Evolutionary conservation across 2,113 vertebrate species (phyloP).

Genomic region (Myrmophylax atrothorax): DNA sequence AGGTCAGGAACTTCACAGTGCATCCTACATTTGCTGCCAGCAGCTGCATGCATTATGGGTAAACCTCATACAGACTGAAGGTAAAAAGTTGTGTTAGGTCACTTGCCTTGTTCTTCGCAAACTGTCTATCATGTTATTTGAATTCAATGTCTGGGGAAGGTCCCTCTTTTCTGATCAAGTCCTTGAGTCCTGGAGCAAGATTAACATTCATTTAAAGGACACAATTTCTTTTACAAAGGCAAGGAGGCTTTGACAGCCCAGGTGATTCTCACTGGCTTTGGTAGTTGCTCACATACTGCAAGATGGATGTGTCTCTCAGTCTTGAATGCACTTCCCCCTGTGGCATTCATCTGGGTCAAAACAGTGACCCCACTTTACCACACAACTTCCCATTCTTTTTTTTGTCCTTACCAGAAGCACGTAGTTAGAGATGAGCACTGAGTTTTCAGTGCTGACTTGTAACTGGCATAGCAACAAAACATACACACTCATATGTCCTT

Average conservation of each 20-base stretch:
- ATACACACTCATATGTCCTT: not conserved
- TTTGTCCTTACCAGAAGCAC: not conserved
- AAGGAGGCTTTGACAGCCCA: not conserved
- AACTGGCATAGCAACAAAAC: constrained; percentile 14
- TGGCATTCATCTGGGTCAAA: not conserved
- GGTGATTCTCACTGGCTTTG: not conserved
- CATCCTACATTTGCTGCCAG: not conserved
- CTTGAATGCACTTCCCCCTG: not conserved
- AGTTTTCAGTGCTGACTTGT: not conserved
- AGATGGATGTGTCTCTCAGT: not conserved
- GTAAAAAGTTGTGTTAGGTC: not conserved
- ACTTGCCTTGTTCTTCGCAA: not conserved
- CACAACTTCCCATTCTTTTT: not conserved
- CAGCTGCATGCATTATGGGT: not conserved
- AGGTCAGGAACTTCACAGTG: not conserved
- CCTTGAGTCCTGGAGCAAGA: not conserved
- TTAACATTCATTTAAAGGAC: not conserved
- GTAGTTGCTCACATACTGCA: not conserved
- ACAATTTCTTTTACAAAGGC: not conserved
- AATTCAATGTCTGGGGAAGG: rapidly evolving
- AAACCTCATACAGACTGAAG: not conserved
- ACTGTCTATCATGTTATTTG: not conserved
- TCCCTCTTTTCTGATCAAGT: not conserved
- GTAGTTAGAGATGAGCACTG: not conserved
- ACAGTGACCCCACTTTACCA: not conserved